Conservation (phyloP, 2,113 vertebrate species). For the Bos taurus region DNA sequence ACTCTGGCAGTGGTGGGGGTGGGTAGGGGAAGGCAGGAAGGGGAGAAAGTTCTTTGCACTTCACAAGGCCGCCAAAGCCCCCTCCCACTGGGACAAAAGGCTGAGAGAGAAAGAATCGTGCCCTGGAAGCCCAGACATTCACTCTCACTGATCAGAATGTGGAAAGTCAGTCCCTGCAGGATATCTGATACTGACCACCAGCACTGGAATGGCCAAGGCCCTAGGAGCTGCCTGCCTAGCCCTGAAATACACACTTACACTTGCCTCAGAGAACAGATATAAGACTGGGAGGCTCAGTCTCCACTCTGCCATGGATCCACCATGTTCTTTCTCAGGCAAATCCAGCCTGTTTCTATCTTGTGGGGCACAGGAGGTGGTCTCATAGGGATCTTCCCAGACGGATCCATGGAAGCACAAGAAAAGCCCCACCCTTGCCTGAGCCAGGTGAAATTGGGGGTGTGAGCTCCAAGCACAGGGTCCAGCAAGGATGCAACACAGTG, state of each 20-base stretch:
- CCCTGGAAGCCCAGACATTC: not conserved
- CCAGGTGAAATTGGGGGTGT: not conserved
- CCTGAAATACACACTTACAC: not conserved
- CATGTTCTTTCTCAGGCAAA: not conserved
- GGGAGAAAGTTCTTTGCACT: not conserved
- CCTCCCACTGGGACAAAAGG: not conserved
- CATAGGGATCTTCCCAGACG: not conserved
- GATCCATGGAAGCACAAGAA: not conserved
- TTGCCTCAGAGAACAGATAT: not conserved
- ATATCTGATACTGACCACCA: not conserved
- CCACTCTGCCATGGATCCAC: not conserved
- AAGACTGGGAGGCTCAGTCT: not conserved
- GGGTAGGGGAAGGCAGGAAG: not conserved
- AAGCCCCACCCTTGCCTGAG: not conserved
- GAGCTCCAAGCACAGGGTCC: not conserved
- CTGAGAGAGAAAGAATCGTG: not conserved
- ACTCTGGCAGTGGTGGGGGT: fast-evolving
- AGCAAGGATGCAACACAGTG: not conserved
- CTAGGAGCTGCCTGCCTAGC: too few species aligned
- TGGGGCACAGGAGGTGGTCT: not conserved
- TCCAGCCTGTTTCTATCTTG: not conserved
- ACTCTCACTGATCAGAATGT: not conserved
- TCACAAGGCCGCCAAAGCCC: not conserved
- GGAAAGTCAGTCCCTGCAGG: not conserved
- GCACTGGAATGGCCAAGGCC: not conserved